A percentile compares a stretch with the other conserved stretches of the same genome.
Evolutionary conservation across 2,888 invertebrate species (phyloP).

Genomic region (Hirtodrosophila duncani): DNA sequence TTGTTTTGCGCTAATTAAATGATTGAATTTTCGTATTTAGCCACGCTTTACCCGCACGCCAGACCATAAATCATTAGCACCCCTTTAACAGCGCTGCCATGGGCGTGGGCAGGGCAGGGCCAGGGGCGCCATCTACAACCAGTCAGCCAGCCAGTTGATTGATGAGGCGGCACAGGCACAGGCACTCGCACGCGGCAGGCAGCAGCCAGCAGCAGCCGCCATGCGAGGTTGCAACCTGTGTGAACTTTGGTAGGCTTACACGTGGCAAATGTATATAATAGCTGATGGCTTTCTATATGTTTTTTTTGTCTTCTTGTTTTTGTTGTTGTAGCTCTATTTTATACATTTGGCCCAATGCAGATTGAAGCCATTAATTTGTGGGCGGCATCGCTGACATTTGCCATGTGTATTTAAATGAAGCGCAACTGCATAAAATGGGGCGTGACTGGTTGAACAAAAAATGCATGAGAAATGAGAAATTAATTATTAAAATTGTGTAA

Average conservation of each 20-base stretch:
- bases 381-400: no score
- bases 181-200: no score
- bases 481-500: no score
- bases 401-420: no score
- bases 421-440: no score
- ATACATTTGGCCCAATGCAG: conserved; percentile 37
- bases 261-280: conserved; percentile 33
- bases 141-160: conserved; percentile 53
- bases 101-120: background rate
- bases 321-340: conserved; percentile 22
- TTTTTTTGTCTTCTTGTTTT: conserved; percentile 23
- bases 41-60: conserved; percentile 17
- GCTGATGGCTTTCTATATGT: conserved; percentile 27
- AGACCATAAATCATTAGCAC: conserved; percentile 64
- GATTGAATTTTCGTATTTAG: conserved; percentile 69
- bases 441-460: no score
- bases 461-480: no score
- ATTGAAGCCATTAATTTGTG: no score
- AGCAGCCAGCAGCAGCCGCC: no score
- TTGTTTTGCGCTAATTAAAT: conserved; percentile 65
- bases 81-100: no score
- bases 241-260: conserved; percentile 36
- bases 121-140: conserved; percentile 12
- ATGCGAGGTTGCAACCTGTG: conserved; percentile 27
- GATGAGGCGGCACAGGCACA: conserved; percentile 45